Base-by-base conservation (phyloP, 2,888 invertebrate species). In the Nemotelus pantherinus region DNA sequence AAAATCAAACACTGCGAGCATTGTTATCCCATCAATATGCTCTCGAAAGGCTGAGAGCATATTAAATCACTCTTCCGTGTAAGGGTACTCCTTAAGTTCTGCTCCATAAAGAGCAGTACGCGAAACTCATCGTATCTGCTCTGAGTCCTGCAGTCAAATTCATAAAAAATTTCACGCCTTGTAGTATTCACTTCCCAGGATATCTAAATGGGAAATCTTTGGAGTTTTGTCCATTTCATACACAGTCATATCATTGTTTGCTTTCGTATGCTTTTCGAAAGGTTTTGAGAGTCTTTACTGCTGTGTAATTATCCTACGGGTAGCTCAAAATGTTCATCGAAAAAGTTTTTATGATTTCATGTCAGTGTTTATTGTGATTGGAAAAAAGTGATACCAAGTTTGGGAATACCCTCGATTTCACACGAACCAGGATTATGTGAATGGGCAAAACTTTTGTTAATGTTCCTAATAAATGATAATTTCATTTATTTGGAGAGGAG, bases 331-430 rank as follows among this genome's bases (percentile, higher is more conserved):
- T 67, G 68, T 58, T 74, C 58, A 77, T 74, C 58, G 77, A 48
- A 67, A 77, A 77, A 77, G 72, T 77, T 77, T 77, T 77, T 74
- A 77, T 74, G 48, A 25, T 25, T 25, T 25, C 25, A 25, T 74
- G 50, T 25, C 58, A 58, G 57, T 57, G 65, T 77, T 77, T 77
- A 77, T 77, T 77, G 67, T 74, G 65, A 77, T 74, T 57, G 48
- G 67, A 50, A 67, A 48, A 60, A 74, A 77, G 74, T 44, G 60
- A 74, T 64, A 65, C 44, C 5, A 45, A 68, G 45, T 72, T 57
- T 53, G 44, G 55, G 43, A 71, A 71, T 55, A 53, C 10, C 10
- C 7, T 7, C 25, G 63, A 63, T 25, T 25, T 25, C 25, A 25
- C 25, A 25, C 25, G 25, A 25, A 25, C 25, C 25, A 25, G 25